Percentiles rank a stretch among this genome's conserved stretches.
phyloP scores from a whole-genome alignment of 2,888 invertebrate species.

The Drosophila incognita region DNA sequence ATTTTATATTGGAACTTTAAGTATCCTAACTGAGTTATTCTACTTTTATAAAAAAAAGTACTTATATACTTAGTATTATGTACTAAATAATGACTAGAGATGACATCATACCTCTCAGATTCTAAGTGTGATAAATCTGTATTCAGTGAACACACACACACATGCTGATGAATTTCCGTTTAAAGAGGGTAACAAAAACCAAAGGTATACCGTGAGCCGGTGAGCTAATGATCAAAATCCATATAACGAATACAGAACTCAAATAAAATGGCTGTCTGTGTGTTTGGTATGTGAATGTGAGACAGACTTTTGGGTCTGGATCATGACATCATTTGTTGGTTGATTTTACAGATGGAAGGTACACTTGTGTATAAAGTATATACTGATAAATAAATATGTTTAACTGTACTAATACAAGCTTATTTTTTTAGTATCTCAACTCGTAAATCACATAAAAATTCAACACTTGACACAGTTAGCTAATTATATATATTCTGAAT shows the following conservation, averaged over 20 bases:
- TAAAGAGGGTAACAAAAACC: conserved; percentile 30
- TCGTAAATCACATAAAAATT: conserved; percentile 36
- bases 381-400: conserved; percentile 1
- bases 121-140: conserved; percentile 24
- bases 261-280: conserved; percentile 12
- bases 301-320: conserved; percentile 55
- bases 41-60: not conserved
- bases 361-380: conserved; percentile 10
- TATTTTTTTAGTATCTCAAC: conserved; percentile 15
- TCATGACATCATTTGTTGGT: conserved; percentile 67
- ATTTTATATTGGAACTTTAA: conserved; percentile 2
- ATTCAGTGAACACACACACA: conserved; percentile 12
- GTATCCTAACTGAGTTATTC: not conserved
- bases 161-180: conserved; percentile 60
- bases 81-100: conserved; percentile 26
- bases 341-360: conserved; percentile 39
- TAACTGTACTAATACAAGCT: conserved; percentile 1
- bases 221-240: conserved; percentile 69
- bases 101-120: conserved; percentile 47
- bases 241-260: conserved; percentile 33
- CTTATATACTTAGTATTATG: conserved; percentile 7
- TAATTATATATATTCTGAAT: conserved; percentile 13
- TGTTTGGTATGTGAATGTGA: conserved; percentile 57
- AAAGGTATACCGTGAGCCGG: conserved; percentile 48
- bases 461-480: conserved; percentile 31